Base-by-base conservation (phyloP, 35 echinoderm and acorn worm genomes). In the Lytechinus variegatus region DNA sequence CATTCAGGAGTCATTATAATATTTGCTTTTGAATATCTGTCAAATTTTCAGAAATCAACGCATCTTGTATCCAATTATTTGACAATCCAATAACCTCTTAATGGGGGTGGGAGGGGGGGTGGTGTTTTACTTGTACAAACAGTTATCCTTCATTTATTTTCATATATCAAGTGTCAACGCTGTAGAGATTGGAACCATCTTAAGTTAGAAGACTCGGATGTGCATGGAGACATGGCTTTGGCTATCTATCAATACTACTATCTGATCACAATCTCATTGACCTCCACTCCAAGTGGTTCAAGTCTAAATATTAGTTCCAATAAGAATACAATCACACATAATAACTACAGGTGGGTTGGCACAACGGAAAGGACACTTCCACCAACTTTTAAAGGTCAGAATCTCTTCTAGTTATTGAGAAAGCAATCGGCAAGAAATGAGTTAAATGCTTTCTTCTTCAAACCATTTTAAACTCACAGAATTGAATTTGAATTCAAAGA, bases 231-330 rank as follows among this genome's bases (percentile, higher is more conserved):
- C 13, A 3, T 71, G 11, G 66, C 66, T 79, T 79, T 79, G 66
- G 19, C n/a, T 24, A 79, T 79, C 66, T 79, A 79, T 79, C 66
- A 79, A 79, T 79, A 21, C 66, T 16, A 24, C 66, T 79, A 79
- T 79, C 66, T 79, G 66, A 79, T 79, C 66, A n/a, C 66, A 79
- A 79, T 79, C 66, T 79, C 14, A 79, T 7, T 79, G 66, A 79
- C 66, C 66, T 79, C 66, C 24, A 79, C 66, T 16, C n/a, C 66
- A 79, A 79, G 66, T 79, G 66, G 6, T 19, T 19, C 66, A 24
- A 79, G 66, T 79, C 66, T 19, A 79, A 79, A 79, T 79, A 79
- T 79, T 79, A n/a, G 66, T 79, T 79, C 21, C 66, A 79, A 79
- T 79, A n/a, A 24, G 21, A 79, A 79, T 16, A 79, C 66, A 79